Evolutionary conservation across 2,113 vertebrate genomes (phyloP).

Genomic region (Oxyura jamaicensis): DNA sequence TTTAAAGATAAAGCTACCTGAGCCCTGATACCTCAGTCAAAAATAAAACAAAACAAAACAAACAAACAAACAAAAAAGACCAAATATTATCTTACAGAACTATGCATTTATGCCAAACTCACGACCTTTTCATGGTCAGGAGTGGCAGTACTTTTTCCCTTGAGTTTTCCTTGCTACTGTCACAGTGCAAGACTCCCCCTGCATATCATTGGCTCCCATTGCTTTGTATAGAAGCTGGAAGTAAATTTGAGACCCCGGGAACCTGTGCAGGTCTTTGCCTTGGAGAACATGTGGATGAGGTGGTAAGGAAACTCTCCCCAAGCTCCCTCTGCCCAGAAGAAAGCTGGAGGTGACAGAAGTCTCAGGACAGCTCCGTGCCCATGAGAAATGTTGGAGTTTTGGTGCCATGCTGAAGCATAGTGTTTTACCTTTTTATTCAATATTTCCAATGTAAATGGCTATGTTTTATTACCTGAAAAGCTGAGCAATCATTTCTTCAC

Average conservation of each 20-base stretch:
- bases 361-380: fast-evolving
- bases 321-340: neutral
- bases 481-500: neutral
- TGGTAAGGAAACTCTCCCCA: neutral
- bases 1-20: neutral
- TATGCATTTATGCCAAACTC: neutral
- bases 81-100: neutral
- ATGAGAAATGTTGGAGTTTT: fast-evolving
- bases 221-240: neutral
- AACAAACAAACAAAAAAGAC: neutral
- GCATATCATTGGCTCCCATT: fast-evolving
- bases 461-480: neutral
- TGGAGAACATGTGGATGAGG: fast-evolving
- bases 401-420: neutral
- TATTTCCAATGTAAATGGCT: neutral
- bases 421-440: neutral
- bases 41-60: neutral
- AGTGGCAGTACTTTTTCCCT: neutral
- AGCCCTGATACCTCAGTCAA: neutral
- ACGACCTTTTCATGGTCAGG: neutral
- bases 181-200: neutral
- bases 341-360: neutral
- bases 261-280: fast-evolving
- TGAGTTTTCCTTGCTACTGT: fast-evolving
- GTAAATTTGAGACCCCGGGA: fast-evolving